These are phyloP conservation scores for Jacana jacana DNA, from an alignment of 2,113 vertebrate genomes.

Conservation along the genomic window DNA sequence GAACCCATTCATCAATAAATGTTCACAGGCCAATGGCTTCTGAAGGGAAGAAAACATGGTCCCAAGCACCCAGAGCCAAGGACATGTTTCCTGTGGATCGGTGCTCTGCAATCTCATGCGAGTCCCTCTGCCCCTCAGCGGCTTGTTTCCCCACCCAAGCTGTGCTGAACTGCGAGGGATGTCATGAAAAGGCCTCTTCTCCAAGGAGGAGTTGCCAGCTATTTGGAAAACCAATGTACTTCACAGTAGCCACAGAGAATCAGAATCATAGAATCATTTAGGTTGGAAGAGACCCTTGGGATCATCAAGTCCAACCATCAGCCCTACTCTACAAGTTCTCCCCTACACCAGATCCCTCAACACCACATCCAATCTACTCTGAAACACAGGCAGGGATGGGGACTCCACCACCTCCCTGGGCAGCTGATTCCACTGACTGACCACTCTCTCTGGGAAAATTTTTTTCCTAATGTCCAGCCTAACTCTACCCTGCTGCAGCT, in stretches of 20 bases:
- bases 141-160: not conserved
- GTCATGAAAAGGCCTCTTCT: not conserved
- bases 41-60: not conserved
- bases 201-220: not conserved
- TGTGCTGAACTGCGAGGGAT: not conserved
- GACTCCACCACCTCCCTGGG: no score
- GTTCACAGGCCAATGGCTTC: not conserved
- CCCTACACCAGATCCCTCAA: no score
- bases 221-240: not conserved
- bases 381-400: no score
- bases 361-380: no score
- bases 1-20: not conserved
- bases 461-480: no score
- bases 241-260: not conserved
- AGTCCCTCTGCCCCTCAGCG: not conserved
- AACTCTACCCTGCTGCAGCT: no score
- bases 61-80: not conserved
- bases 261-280: no score
- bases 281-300: no score
- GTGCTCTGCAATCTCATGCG: not conserved
- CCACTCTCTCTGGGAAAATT: no score
- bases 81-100: rapidly evolving
- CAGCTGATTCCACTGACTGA: no score
- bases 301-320: no score
- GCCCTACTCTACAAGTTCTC: no score